Percentiles rank a stretch among this genome's conserved stretches.
These are phyloP conservation scores for Agrypnia vestita DNA, from an alignment of 1,140 invertebrate genomes.

Conservation along the genomic window DNA sequence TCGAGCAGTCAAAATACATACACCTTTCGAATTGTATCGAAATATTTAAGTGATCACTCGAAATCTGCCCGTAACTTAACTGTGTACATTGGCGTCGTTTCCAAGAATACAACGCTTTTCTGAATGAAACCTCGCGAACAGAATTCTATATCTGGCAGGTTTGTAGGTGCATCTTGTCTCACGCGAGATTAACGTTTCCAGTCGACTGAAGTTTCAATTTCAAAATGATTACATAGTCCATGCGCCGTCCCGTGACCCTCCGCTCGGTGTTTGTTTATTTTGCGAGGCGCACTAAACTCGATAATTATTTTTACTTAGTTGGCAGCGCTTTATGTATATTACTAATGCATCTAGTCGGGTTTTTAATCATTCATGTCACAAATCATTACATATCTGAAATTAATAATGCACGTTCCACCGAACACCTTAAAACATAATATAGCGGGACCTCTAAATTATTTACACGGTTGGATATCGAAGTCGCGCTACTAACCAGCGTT, in stretches of 20 bases:
- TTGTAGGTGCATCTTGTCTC: background rate
- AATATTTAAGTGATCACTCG: background rate
- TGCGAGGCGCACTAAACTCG: background rate
- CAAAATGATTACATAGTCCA: conserved; percentile 9
- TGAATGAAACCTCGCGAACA: background rate
- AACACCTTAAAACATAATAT: background rate
- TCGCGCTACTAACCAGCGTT: conserved; percentile 18
- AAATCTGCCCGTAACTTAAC: background rate
- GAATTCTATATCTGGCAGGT: background rate
- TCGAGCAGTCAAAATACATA: background rate
- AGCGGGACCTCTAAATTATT: background rate
- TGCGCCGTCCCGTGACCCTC: conserved; percentile 3
- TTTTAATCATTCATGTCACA: background rate
- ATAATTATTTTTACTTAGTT: conserved; percentile 31
- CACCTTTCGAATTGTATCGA: background rate
- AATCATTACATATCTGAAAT: background rate
- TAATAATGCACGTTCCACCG: background rate
- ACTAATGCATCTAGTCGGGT: background rate
- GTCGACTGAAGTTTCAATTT: conserved; percentile 2
- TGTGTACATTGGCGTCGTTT: background rate
- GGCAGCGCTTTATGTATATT: background rate
- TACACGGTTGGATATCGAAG: background rate
- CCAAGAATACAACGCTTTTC: background rate
- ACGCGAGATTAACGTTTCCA: background rate
- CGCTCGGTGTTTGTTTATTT: conserved; percentile 28